These are phyloP conservation scores for Antigone vipio DNA, from an alignment of 2,113 vertebrate species.

Conservation along the genomic window DNA sequence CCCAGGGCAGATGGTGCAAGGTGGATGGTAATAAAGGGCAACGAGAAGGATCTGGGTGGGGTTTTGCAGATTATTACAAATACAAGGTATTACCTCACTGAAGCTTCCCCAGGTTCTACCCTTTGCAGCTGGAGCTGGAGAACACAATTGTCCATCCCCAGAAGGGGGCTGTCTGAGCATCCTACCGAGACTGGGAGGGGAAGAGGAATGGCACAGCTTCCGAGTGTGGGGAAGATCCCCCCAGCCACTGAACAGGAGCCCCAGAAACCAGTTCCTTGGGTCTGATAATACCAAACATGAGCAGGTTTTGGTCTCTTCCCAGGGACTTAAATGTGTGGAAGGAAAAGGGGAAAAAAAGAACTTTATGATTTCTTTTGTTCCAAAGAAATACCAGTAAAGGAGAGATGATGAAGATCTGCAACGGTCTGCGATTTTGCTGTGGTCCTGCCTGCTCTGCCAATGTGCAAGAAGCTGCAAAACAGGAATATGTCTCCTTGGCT, in stretches of 20 bases:
- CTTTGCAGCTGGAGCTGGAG: background rate
- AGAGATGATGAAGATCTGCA: constrained; percentile 19
- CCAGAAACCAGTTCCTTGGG: background rate
- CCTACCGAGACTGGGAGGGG: background rate
- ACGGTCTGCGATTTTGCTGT: background rate
- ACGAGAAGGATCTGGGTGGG: background rate
- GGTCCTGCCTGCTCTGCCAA: constrained; percentile 1
- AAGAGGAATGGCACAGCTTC: background rate
- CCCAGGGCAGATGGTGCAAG: background rate
- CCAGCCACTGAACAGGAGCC: background rate
- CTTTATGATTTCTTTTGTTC: constrained; percentile 24
- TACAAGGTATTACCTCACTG: background rate
- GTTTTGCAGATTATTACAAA: background rate
- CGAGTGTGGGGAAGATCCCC: background rate
- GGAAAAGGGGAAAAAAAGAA: background rate
- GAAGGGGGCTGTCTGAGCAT: background rate
- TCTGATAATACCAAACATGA: background rate
- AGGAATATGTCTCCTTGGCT: background rate
- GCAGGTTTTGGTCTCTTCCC: background rate
- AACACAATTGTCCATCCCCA: background rate
- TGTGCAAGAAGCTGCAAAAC: background rate
- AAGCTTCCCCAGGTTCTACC: background rate
- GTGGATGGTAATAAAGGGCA: background rate
- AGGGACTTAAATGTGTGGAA: background rate
- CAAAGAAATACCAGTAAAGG: constrained; percentile 18